Conservation (phyloP, 2,888 invertebrate genomes). For the Steinernema carpocapsae region DNA sequence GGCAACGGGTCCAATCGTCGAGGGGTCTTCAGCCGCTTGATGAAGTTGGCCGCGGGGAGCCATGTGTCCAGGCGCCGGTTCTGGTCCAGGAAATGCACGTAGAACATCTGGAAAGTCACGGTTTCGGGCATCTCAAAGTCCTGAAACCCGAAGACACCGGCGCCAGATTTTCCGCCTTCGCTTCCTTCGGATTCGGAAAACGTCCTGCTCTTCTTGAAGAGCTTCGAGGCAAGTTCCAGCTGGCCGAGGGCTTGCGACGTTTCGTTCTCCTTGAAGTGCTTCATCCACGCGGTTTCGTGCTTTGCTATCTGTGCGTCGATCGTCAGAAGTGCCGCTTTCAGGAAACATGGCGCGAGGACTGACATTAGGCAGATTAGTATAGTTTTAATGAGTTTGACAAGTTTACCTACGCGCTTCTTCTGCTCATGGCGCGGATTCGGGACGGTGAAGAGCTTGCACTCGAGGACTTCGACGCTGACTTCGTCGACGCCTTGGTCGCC, state of each 20-base stretch:
- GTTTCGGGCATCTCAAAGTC: background rate
- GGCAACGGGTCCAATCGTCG: slow-evolving; percentile 12
- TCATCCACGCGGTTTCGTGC: background rate
- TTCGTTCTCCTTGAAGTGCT: background rate
- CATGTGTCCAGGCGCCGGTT: slow-evolving; percentile 66
- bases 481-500: background rate
- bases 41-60: slow-evolving; percentile 52
- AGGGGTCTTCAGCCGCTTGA: slow-evolving; percentile 32
- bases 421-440: background rate
- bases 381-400: no score
- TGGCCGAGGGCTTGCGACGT: background rate
- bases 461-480: background rate
- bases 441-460: background rate
- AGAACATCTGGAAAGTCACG: slow-evolving; percentile 45
- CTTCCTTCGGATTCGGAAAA: background rate
- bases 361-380: no score
- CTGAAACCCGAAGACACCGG: background rate
- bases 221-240: no score
- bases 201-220: background rate
- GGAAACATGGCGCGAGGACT: no score
- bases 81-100: slow-evolving; percentile 61
- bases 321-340: no score
- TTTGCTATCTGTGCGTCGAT: no score
- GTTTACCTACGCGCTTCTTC: background rate
- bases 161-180: background rate